phyloP scores from a whole-genome alignment of 2,113 vertebrate genomes.

The Zosterops borbonicus region DNA sequence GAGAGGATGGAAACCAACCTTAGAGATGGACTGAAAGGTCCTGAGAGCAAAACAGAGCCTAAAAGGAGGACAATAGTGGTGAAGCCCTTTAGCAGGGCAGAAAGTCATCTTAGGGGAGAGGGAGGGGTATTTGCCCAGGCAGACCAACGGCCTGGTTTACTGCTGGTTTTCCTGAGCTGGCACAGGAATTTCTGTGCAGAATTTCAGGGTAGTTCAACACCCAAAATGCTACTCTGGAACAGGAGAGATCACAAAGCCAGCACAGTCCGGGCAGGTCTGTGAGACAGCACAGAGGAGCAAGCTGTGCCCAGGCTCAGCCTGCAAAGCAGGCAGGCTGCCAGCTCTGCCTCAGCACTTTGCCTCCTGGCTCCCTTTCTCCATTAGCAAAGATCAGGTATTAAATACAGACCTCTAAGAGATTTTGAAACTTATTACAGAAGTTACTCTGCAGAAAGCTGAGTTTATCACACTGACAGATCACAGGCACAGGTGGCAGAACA shows the following conservation, averaged over 20 bases:
- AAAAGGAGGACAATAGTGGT: accelerated
- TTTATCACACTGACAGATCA: not conserved
- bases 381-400: not conserved
- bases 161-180: not conserved
- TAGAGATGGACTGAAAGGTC: not conserved
- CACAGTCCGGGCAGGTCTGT: not conserved
- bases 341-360: accelerated
- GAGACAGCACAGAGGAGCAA: not conserved
- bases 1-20: not conserved
- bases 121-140: not conserved
- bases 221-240: not conserved
- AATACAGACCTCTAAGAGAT: not conserved
- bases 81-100: not conserved
- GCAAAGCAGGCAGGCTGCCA: not conserved
- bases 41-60: not conserved
- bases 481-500: not conserved
- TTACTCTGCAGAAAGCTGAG: not conserved
- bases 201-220: not conserved
- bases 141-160: not conserved
- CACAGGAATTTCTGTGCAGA: not conserved
- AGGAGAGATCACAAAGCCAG: not conserved
- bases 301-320: not conserved
- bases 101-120: not conserved
- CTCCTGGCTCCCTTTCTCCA: not conserved
- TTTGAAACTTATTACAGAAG: not conserved